Evolutionary conservation across 2,888 invertebrate genomes (phyloP), one percentile per base, ranked within the genome.

Genomic region (Leptopilina drosophilae): DNA sequence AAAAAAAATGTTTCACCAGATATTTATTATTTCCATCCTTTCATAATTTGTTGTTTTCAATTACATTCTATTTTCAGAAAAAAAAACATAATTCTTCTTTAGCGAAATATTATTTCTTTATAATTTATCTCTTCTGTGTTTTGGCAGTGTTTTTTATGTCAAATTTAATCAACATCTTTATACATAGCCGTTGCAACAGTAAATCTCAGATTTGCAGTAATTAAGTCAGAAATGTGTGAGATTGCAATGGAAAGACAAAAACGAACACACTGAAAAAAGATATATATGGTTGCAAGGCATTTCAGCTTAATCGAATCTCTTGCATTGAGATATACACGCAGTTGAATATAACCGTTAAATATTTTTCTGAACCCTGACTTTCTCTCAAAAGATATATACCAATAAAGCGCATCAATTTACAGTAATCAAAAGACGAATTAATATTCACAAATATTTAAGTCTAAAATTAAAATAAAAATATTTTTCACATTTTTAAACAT

Each of bases 291-390:
- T 53, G n/a, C 73, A 56, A 26, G 14, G 8, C 9, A 56, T 73
- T 33, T 69, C 40, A 8, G 5, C n/a, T 26, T 9, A 69, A 73
- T 73, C 26, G 11, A 53, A 56, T 59, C 33, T 67, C 20, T 46
- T 69, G 49, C 53, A 69, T 12, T 49, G 49, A 20, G 49, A 69
- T 53, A 53, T 69, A 33, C 40, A 15, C 42, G 0, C 5, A 66
- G 15, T 15, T n/a, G 26, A 53, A 53, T 53, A 53, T 53, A 26
- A 69, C 26, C 12, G 33, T 14, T 69, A 11, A 20, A 12, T 20
- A 26, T 49, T 14, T 62, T 62, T 62, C 11, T 69, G 69, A 69
- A 69, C 69, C 49, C 49, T 69, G 69, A 53, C 69, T 69, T 69
- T 53, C 8, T 49, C 49, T 53, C 49, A 20, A 26, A 46, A 69